phyloP scores from a whole-genome alignment of 2,888 invertebrate genomes.

The Melangyna quadrimaculata region DNA sequence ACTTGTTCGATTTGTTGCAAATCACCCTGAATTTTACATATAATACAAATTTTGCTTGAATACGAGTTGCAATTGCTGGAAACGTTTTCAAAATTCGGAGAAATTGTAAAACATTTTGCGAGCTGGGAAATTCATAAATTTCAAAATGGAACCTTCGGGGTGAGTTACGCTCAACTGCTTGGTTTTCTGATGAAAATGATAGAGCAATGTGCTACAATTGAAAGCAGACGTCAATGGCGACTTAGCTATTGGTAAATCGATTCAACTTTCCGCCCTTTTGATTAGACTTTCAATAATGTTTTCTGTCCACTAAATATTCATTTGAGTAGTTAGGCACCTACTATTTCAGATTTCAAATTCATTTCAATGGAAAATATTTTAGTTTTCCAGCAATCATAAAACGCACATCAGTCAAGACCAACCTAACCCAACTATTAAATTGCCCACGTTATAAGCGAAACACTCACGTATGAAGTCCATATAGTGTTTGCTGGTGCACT shows the following conservation, averaged over 20 bases:
- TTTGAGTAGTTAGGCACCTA: too few relatives aligned
- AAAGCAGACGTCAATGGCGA: too few relatives aligned
- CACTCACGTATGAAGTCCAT: background rate
- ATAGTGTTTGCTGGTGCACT: background rate
- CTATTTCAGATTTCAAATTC: background rate
- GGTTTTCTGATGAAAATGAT: background rate
- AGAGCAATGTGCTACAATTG: background rate
- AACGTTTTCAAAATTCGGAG: too few relatives aligned
- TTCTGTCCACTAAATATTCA: background rate
- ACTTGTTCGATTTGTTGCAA: too few relatives aligned
- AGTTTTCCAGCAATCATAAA: background rate
- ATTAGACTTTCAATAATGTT: background rate
- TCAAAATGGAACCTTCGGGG: too few relatives aligned
- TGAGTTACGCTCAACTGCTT: background rate
- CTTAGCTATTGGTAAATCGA: background rate
- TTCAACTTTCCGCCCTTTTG: background rate
- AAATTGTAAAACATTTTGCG: too few relatives aligned
- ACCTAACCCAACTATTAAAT: background rate
- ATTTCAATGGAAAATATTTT: background rate
- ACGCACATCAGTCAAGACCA: background rate
- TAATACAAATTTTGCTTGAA: too few relatives aligned
- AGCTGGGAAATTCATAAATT: too few relatives aligned
- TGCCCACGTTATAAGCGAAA: background rate
- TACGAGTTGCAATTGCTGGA: too few relatives aligned
- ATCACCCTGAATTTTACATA: too few relatives aligned